Evolutionary conservation across 1,140 invertebrate species (phyloP), one percentile per base, ranked within the genome.

Genomic region (Asobara japonica): DNA sequence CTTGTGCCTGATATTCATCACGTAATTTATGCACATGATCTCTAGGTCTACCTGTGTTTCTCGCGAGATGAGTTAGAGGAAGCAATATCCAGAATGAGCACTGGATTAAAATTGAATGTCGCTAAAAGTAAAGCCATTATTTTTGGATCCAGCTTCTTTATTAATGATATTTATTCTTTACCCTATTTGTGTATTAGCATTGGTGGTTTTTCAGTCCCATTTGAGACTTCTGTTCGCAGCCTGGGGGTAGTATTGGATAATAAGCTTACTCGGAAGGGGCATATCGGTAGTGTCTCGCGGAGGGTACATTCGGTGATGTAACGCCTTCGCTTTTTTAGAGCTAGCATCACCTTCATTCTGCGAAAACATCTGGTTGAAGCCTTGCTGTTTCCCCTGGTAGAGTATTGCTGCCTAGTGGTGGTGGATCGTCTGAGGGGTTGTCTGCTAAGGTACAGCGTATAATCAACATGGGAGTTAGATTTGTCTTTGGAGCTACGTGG

Each of bases 381-480:
- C 10, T n/a, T 67, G 20, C 10, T 67, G 13, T 41, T 38, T 38
- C 65, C 33, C 16, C 10, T 20, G 16, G 18, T 67, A 3, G 36
- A 36, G 31, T 67, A 67, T n/a, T 67, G 65, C 65, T 67, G 65
- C n/a, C 25, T 67, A 22, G 33, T 67, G n/a, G 16, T 33, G 29
- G 36, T 41, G 65, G 22, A 11, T 6, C 41, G 18, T 33, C 65
- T 3, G 33, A 45, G n/a, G 33, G 41, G 22, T 22, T 67, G 2
- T 25, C 29, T 18, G 2, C n/a, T 4, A 65, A 65, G 18, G 8
- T 65, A 13, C 64, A 65, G 13, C 18, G 64, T 6, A 27, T 29
- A 8, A 11, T 67, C 22, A 67, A 67, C 25, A 16, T 13, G 13
- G 30, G n/a, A 13, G 36, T 67, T 38, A n/a, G 65, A 7, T 67